Evolutionary conservation across 2,797 vertebrate species (phyloP).

Genomic region (Acrossocheilus fasciatus): DNA sequence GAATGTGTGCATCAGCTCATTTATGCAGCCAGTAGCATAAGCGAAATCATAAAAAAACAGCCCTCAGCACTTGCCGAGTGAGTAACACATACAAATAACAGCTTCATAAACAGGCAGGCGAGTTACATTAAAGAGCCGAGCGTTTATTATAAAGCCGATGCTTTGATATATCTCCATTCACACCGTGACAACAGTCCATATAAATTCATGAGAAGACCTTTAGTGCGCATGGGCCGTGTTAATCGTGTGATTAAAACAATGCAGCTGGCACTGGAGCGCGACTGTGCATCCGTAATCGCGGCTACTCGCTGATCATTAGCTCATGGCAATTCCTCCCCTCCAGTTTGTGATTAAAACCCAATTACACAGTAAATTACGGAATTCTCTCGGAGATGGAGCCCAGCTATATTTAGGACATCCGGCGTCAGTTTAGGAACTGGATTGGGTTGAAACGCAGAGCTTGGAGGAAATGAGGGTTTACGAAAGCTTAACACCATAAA

Average conservation of each 20-base stretch:
- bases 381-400: conserved; percentile 16
- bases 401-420: conserved; percentile 38
- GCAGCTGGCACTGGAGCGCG: conserved; percentile 36
- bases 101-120: conserved; percentile 25
- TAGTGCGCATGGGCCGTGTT: conserved; percentile 33
- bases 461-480: conserved; percentile 40
- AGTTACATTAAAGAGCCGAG: conserved; percentile 33
- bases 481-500: conserved; percentile 13
- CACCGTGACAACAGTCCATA: conserved; percentile 32
- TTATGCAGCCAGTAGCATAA: conserved; percentile 20
- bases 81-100: conserved; percentile 33
- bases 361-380: conserved; percentile 53
- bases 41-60: conserved; percentile 4
- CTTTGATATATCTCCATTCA: conserved; percentile 38
- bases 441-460: conserved; percentile 9
- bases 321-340: conserved; percentile 33
- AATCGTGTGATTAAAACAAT: conserved; percentile 63
- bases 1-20: conserved; percentile 17
- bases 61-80: conserved; percentile 10
- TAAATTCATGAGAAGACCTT: conserved; percentile 50
- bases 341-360: conserved; percentile 56
- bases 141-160: conserved; percentile 40
- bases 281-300: conserved; percentile 45
- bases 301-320: conserved; percentile 47
- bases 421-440: conserved; percentile 4